These are phyloP conservation scores for Gorilla gorilla DNA, from an alignment of 2,113 vertebrate genomes.

Conservation along the genomic window DNA sequence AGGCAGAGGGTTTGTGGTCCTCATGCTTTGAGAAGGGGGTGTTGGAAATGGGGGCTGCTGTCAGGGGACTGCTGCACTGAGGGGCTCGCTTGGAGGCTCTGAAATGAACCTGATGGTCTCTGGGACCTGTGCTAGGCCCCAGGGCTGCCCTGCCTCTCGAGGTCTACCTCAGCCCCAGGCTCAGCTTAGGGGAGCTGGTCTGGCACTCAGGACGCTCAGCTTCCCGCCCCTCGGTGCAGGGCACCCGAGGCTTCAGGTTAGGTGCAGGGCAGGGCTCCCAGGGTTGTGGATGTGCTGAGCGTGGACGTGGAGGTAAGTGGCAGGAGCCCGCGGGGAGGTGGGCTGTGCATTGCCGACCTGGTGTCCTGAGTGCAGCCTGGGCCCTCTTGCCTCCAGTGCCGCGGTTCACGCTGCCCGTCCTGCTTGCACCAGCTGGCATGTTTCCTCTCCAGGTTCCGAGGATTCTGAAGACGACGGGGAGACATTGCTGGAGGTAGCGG, in stretches of 20 bases:
- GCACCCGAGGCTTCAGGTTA: not conserved
- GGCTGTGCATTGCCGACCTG: not conserved
- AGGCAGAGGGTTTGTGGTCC: not conserved
- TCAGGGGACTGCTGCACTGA: not conserved
- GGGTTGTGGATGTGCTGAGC: not conserved
- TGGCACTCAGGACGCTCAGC: not conserved
- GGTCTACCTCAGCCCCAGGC: rapidly evolving
- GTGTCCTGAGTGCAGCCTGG: not conserved
- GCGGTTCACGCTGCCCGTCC: rapidly evolving
- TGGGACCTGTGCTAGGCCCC: not conserved
- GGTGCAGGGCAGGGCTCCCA: not conserved
- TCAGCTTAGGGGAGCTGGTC: not conserved
- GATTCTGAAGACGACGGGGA: slow-evolving; percentile 74
- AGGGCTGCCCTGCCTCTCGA: rapidly evolving
- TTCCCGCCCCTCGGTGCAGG: not conserved
- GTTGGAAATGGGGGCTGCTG: rapidly evolving
- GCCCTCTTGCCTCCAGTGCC: no score
- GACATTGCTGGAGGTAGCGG: not conserved
- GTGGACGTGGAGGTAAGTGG: not conserved
- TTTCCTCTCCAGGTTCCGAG: slow-evolving; percentile 74
- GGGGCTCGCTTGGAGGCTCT: no score
- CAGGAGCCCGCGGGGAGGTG: rapidly evolving
- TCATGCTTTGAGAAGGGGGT: not conserved
- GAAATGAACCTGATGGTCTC: not conserved
- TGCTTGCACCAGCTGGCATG: no score